A percentile compares a stretch with the other conserved stretches of the same genome.
Conservation (phyloP, 2,888 invertebrate genomes). For the Leptopilina myrica region DNA sequence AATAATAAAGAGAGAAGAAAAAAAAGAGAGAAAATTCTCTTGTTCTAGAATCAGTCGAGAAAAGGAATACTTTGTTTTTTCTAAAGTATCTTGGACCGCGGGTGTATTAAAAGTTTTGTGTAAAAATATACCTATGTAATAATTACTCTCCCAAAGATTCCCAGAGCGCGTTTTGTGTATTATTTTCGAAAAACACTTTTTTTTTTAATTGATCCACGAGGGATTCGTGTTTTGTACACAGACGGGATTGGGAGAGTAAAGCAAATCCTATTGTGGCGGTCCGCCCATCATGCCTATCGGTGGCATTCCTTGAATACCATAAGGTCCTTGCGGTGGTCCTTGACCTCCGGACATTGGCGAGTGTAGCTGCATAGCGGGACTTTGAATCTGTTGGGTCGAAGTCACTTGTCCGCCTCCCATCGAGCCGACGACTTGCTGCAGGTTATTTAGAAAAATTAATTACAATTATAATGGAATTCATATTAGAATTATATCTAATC, state of each 20-base stretch:
- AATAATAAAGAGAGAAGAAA: not conserved
- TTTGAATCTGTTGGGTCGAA: constrained; percentile 79
- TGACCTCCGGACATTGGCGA: constrained; percentile 78
- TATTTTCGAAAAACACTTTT: not conserved
- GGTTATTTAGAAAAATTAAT: not conserved
- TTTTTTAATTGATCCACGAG: constrained; percentile 59
- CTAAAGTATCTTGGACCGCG: not conserved
- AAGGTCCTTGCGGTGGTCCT: constrained; percentile 72
- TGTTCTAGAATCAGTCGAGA: not conserved
- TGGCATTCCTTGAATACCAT: constrained; percentile 72
- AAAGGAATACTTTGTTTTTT: not conserved
- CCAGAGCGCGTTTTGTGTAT: not conserved
- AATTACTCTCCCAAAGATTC: constrained; percentile 26
- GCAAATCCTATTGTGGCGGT: constrained; percentile 72
- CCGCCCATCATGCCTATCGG: constrained; percentile 75
- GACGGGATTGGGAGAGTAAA: constrained; percentile 64
- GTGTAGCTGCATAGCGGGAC: constrained; percentile 80
- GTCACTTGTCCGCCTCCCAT: constrained; percentile 77
- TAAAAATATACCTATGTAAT: not conserved
- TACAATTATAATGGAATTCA: too few species aligned
- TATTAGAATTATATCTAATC: too few species aligned
- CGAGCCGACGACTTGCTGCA: constrained; percentile 75
- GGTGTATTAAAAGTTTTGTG: constrained; percentile 7
- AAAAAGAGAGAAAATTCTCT: not conserved
- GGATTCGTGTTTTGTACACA: constrained; percentile 61